phyloP scores from a whole-genome alignment of 30 jellyfish, hydroid and myxozoan species.

The Catostylus mosaicus region DNA sequence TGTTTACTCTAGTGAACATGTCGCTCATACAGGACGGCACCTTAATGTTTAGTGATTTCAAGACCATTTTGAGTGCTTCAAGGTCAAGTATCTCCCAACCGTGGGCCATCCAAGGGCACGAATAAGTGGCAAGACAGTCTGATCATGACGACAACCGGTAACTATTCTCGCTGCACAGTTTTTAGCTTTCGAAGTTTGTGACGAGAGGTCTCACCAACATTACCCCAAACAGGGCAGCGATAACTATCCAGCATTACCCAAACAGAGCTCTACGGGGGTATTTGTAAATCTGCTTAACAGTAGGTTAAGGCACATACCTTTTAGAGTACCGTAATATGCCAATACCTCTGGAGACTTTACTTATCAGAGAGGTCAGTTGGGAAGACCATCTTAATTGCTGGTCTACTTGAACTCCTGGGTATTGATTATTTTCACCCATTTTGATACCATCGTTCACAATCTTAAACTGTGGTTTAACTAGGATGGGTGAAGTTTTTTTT shows the following conservation, averaged over 20 bases:
- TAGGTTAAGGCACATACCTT: conserved; percentile 58
- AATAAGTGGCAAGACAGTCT: conserved; percentile 39
- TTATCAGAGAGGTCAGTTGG: conserved; percentile 14
- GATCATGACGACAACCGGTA: conserved; percentile 43
- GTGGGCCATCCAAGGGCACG: conserved; percentile 68
- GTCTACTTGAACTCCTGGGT: conserved; percentile 36
- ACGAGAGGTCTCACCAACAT: conserved; percentile 52
- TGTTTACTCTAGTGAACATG: conserved; percentile 34
- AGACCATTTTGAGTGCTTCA: conserved; percentile 46
- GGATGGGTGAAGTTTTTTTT: background rate
- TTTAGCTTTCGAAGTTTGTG: conserved; percentile 36
- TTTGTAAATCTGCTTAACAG: conserved; percentile 38
- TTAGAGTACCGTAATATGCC: conserved; percentile 53
- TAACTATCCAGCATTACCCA: too few species aligned
- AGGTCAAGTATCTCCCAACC: conserved; percentile 30
- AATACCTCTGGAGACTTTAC: conserved; percentile 51
- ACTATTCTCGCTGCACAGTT: conserved; percentile 58
- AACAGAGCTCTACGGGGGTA: conserved; percentile 36
- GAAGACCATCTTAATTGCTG: conserved; percentile 40
- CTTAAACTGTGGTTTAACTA: conserved; percentile 26
- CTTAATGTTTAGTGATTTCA: conserved; percentile 30
- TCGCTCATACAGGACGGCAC: conserved; percentile 48
- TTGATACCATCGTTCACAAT: conserved; percentile 35
- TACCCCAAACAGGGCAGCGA: conserved; percentile 65
- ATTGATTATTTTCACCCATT: conserved; percentile 20